phyloP scores from a whole-genome alignment of 2,888 invertebrate genomes.

The Chloroclysta siterata region DNA sequence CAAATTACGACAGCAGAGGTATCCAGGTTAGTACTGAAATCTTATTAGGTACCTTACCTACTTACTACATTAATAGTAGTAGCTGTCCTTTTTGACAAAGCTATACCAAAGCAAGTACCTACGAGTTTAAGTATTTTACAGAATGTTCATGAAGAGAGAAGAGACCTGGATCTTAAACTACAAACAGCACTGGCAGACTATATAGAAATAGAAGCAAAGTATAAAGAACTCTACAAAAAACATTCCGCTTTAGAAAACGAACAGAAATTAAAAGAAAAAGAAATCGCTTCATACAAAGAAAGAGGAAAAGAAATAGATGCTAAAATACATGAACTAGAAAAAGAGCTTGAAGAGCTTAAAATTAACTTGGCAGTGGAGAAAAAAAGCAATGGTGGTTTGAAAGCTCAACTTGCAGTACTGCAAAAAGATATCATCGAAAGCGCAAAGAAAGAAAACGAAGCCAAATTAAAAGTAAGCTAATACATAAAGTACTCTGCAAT shows the following conservation, averaged over 20 bases:
- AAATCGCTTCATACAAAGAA: slow-evolving; percentile 74
- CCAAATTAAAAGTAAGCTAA: slow-evolving; percentile 64
- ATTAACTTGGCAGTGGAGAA: slow-evolving; percentile 66
- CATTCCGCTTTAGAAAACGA: slow-evolving; percentile 56
- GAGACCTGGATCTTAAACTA: slow-evolving; percentile 83
- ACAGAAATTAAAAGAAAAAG: slow-evolving; percentile 69
- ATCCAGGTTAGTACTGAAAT: slow-evolving; percentile 54
- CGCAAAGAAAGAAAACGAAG: slow-evolving; percentile 72
- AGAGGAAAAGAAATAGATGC: slow-evolving; percentile 62
- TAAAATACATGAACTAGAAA: slow-evolving; percentile 56
- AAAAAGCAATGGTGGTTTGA: slow-evolving; percentile 67
- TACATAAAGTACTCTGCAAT: not conserved
- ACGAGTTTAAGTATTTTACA: slow-evolving; percentile 37
- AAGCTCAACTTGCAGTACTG: slow-evolving; percentile 55
- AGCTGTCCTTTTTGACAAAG: too few relatives aligned
- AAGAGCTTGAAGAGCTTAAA: slow-evolving; percentile 63
- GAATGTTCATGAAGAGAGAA: slow-evolving; percentile 78
- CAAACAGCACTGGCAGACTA: slow-evolving; percentile 81
- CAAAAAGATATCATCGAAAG: slow-evolving; percentile 66
- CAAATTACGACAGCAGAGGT: slow-evolving; percentile 63
- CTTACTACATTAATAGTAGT: too few relatives aligned
- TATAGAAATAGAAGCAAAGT: slow-evolving; percentile 76
- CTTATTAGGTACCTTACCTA: too few relatives aligned
- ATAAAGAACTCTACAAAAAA: slow-evolving; percentile 62
- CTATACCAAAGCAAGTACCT: not conserved